Base-by-base conservation (phyloP, 2,113 vertebrate species). In the Notechis scutatus region DNA sequence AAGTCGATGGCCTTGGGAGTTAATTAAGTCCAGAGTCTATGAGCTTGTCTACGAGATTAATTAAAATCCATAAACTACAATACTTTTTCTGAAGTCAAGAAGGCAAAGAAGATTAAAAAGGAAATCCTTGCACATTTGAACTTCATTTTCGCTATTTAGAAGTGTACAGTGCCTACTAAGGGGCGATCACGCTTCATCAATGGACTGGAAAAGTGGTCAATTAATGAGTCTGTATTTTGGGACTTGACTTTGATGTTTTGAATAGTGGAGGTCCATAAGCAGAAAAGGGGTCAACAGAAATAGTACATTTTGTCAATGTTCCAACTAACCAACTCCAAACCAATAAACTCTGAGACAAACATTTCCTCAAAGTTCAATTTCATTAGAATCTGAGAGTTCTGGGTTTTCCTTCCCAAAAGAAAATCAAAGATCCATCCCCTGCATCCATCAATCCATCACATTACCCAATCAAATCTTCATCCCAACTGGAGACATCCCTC, bases 41-140 rank as follows among this genome's bases (percentile, higher is more conserved):
- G 64, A 59, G 26, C 69, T 90, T 89, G 92, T 92, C 92, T 85
- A 85, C 85, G 54, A 56, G 89, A 92, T 90, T 90, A 89, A 92
- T 92, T 92, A 92, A 92, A 92, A 92, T 92, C 88, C 54, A 90
- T 90, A 92, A 74, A 92, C 20, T 47, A 10, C 64, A 90, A 89
- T 59, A 74, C 81, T 92, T 90, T 90, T 85, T 89, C 69, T 57
- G 26, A 24, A 57, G 54, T 55, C 54, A 85, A 42, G 64, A 85
- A 92, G 88, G 47, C 45, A 42, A 14, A 24, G 85, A 88, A 69
- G 57, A 14, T 81, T 74, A n/a, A 21, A 89, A 92, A 89, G 24
- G n/a, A 89, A 89, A 92, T 42, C 92, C 54, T 92, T 47, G 20
- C 5, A 85, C 85, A 14, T 90, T n/a, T 55, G n/a, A 12, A 92